Evolutionary conservation across 2,113 vertebrate genomes (phyloP).

Genomic region (Cyanoderma ruficeps): DNA sequence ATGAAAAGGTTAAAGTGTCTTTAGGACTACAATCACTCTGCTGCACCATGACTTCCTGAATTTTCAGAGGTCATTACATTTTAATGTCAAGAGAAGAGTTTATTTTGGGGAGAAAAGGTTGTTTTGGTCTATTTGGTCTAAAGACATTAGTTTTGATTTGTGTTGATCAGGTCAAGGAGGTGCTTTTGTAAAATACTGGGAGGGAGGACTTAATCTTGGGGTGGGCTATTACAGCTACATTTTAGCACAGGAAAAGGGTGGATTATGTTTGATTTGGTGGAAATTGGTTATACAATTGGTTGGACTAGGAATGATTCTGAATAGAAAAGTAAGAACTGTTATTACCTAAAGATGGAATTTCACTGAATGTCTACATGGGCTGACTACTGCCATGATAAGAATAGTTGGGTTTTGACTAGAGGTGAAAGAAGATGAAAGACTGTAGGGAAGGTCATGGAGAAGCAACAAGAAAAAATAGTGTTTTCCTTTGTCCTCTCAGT

Average conservation of each 20-base stretch:
- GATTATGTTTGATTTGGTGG: neutral
- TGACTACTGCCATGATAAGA: neutral
- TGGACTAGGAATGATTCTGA: neutral
- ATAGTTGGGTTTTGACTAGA: neutral
- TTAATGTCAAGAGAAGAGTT: neutral
- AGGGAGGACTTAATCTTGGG: neutral
- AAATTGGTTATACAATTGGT: neutral
- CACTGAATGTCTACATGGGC: neutral
- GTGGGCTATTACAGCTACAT: neutral
- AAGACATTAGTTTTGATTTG: neutral
- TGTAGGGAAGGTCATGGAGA: neutral
- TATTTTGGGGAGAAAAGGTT: neutral
- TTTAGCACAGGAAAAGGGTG: neutral
- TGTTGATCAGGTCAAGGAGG: neutral
- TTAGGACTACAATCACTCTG: neutral
- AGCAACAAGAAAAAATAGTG: neutral
- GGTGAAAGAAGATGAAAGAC: neutral
- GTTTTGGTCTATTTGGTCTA: neutral
- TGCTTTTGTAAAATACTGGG: neutral
- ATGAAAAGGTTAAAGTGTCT: neutral
- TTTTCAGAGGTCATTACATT: neutral
- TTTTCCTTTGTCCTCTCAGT: neutral
- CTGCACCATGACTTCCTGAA: neutral
- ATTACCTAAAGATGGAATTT: neutral
- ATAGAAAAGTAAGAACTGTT: neutral